phyloP scores from a whole-genome alignment of 92 coral and sea anemone genomes.

The Nematostella vectensis region DNA sequence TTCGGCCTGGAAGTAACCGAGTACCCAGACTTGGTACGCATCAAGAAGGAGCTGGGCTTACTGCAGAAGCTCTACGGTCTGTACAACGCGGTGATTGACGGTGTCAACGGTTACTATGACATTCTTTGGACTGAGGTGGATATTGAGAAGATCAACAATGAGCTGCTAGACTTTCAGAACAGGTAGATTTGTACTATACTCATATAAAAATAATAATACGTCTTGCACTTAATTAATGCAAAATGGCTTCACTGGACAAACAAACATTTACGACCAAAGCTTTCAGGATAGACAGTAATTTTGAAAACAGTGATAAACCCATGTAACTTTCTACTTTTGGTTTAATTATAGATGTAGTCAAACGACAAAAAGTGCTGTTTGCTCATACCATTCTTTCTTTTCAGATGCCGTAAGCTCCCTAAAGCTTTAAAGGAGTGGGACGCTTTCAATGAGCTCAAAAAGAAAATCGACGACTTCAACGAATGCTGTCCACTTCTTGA shows the following conservation, averaged over 20 bases:
- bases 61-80: conserved; percentile 79
- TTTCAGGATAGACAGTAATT: no score
- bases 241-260: no score
- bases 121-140: conserved; percentile 88
- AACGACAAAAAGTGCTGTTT: no score
- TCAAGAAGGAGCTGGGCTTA: conserved; percentile 74
- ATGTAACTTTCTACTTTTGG: no score
- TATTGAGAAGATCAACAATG: conserved; percentile 76
- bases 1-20: conserved; percentile 81
- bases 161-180: conserved; percentile 78
- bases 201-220: no score
- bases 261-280: no score
- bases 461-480: conserved; percentile 80
- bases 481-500: conserved; percentile 82
- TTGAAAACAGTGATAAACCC: no score
- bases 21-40: conserved; percentile 72
- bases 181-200: no score
- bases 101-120: conserved; percentile 79
- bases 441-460: conserved; percentile 72
- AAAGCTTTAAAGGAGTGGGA: conserved; percentile 87
- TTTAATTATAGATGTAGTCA: no score
- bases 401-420: conserved; percentile 84
- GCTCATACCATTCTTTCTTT: no score
- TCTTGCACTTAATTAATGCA: no score
- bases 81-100: conserved; percentile 82